Evolutionary conservation across 35 echinoderm and acorn worm genomes (phyloP), one percentile per base, ranked within the genome.

Genomic region (Heliocidaris tuberculata): DNA sequence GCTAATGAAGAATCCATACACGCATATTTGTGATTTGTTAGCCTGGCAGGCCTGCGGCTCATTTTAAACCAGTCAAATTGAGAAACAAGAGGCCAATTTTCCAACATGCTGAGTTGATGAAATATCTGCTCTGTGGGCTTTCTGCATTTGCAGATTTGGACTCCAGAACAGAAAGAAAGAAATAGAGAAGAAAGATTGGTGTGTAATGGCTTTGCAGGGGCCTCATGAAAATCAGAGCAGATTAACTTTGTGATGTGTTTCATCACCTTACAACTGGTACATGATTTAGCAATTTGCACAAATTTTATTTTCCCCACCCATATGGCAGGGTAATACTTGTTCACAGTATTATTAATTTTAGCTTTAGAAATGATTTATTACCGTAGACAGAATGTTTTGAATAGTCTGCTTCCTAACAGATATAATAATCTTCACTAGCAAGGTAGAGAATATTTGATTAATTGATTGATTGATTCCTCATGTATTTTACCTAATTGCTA

Each of bases 61-160:
- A 32, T 89, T 89, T 89, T 89, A 32, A 89, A 16, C 87, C 87
- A 89, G 15, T n/a, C 65, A 78, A 78, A 78, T 78, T 0, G 27
- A 78, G 65, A 78, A 78, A 78, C 65, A 78, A 78, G 65, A 78
- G 65, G 21, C 65, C 65, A 78, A 78, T 78, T 78, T 78, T 78
- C 21, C 27, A 78, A 17, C 87, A 89, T 89, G 87, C 87, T 89
- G 87, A 17, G 87, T 48, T 89, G 87, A 89, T 89, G 87, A 89
- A 89, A 89, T 89, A 32, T 78, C 65, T 27, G 65, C 65, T 27
- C 65, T 78, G 65, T 78, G 65, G 65, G 65, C 65, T 78, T 78
- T 78, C 65, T 78, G 17, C 27, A 78, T 78, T n/a, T 78, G 65
- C 65, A 78, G 21, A 78, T 78, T 27, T 78, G 65, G 65, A 78